phyloP scores from a whole-genome alignment of 2,113 vertebrate genomes.

The Callochromis pleurospilus region DNA sequence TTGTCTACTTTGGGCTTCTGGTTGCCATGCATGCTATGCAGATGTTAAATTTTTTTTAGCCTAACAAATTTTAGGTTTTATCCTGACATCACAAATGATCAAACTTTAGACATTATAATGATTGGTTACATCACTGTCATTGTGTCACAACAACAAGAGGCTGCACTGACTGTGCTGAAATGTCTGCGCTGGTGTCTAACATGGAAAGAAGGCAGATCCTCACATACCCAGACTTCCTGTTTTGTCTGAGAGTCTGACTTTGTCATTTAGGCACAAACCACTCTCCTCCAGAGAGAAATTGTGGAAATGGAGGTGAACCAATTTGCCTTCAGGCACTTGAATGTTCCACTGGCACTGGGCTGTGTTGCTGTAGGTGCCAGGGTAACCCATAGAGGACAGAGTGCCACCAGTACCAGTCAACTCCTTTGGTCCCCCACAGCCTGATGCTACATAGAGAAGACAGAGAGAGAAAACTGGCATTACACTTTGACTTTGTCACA shows the following conservation, averaged over 20 bases:
- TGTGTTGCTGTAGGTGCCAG: conserved; percentile 60
- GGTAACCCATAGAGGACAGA: conserved; percentile 63
- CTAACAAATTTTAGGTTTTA: background rate
- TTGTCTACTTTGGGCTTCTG: background rate
- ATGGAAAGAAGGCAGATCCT: background rate
- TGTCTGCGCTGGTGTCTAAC: background rate
- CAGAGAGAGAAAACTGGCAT: background rate
- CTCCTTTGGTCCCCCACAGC: conserved; percentile 66
- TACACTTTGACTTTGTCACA: background rate
- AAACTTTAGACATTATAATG: background rate
- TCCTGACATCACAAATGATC: background rate
- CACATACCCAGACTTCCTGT: conserved; percentile 61
- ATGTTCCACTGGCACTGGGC: conserved; percentile 73
- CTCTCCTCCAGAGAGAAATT: conserved; percentile 72
- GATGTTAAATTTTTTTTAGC: background rate
- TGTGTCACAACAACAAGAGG: background rate
- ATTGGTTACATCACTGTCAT: background rate
- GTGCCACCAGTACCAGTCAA: conserved; percentile 46
- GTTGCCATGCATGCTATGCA: background rate
- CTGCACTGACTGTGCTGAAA: background rate
- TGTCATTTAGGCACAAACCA: conserved; percentile 62
- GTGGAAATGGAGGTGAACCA: conserved; percentile 67
- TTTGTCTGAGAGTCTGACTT: conserved; percentile 59
- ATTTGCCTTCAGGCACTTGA: conserved; percentile 54
- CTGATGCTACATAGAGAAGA: conserved; percentile 56